Percentiles rank a stretch among this genome's conserved stretches.
Evolutionary conservation across 53 echinoderm and acorn worm species (phyloP).

Genomic region (Zoroaster sp.): DNA sequence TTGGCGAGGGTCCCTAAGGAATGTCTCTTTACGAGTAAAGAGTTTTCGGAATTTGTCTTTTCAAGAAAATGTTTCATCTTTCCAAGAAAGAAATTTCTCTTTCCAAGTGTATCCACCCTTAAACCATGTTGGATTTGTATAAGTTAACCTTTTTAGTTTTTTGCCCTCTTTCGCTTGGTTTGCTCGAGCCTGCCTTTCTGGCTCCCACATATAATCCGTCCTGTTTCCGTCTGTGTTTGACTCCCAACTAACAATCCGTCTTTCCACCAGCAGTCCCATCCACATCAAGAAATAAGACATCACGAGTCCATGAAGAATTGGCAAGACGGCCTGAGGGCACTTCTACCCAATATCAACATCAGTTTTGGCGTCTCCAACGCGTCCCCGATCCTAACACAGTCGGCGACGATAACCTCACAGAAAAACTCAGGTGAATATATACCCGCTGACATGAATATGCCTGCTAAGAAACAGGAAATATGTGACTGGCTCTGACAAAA

Average conservation of each 20-base stretch:
- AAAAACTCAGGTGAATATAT: slow-evolving; percentile 48
- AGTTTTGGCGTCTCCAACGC: slow-evolving; percentile 69
- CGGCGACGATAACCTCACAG: slow-evolving; percentile 14
- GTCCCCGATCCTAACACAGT: slow-evolving; percentile 13
- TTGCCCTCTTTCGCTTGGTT: neutral
- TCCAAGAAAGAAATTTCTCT: too few relatives aligned
- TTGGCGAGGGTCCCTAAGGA: too few relatives aligned
- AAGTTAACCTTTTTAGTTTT: too few relatives aligned
- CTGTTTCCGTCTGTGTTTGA: neutral
- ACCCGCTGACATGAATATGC: too few relatives aligned
- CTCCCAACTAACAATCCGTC: neutral
- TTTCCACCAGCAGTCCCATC: slow-evolving; percentile 9
- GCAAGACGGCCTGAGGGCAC: slow-evolving; percentile 84
- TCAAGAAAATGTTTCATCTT: too few relatives aligned
- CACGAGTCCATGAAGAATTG: slow-evolving; percentile 62
- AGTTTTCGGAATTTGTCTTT: too few relatives aligned
- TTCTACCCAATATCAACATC: slow-evolving; percentile 97
- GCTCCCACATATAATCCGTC: neutral
- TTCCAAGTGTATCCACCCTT: too few relatives aligned
- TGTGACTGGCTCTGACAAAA: too few relatives aligned
- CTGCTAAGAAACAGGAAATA: too few relatives aligned
- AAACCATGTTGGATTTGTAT: too few relatives aligned
- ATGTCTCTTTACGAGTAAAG: too few relatives aligned
- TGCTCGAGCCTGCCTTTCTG: neutral
- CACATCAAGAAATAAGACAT: neutral